phyloP scores from a whole-genome alignment of 2,888 invertebrate species.

The Erynnis tages region DNA sequence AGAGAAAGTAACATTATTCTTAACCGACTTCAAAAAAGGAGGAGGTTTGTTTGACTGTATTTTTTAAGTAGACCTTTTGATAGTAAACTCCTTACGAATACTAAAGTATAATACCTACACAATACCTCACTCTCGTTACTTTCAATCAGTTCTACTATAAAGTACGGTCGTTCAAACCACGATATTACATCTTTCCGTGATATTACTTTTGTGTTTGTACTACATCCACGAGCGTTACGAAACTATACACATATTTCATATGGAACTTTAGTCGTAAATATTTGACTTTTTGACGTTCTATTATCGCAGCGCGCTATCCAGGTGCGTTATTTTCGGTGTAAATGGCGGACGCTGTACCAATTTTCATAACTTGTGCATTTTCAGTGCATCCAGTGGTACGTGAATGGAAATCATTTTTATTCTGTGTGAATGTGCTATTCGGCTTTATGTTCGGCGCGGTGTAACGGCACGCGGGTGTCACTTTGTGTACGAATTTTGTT shows the following conservation, averaged over 20 bases:
- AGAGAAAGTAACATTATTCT: no score
- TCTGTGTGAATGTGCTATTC: constrained; percentile 13
- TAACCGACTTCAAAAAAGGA: no score
- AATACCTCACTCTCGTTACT: no score
- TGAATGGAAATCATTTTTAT: constrained; percentile 21
- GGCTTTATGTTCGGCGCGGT: constrained; percentile 10
- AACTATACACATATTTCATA: constrained; percentile 1
- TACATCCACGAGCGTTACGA: background rate
- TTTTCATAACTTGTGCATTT: constrained; percentile 25
- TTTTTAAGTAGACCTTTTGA: no score
- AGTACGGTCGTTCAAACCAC: background rate
- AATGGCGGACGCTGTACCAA: constrained; percentile 10
- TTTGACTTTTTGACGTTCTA: constrained; percentile 19
- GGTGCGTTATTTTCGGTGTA: constrained; percentile 11
- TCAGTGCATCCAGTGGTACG: constrained; percentile 17
- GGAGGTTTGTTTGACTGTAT: no score
- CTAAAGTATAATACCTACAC: no score
- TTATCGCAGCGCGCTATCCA: constrained; percentile 9
- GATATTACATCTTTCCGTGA: background rate
- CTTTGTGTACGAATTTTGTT: constrained; percentile 2
- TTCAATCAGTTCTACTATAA: no score
- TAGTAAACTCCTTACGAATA: no score
- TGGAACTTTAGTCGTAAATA: constrained; percentile 20
- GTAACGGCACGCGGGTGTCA: background rate
- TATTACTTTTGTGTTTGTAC: background rate